A percentile compares a stretch with the other conserved stretches of the same genome.
Evolutionary conservation across 2,113 vertebrate genomes (phyloP).

Genomic region (Aleadryas rufinucha): DNA sequence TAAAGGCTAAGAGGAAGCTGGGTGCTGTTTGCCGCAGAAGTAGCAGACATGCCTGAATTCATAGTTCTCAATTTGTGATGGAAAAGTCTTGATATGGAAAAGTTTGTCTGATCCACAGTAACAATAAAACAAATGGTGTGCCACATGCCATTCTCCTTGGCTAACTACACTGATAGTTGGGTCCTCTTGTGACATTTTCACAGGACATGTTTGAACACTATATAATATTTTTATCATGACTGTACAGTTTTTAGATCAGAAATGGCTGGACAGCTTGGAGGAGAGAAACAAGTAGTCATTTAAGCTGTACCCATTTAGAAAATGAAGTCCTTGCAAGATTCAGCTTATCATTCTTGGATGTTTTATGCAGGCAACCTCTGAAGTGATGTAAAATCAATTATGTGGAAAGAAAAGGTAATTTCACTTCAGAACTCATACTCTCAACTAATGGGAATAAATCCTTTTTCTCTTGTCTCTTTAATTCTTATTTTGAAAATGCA

Average conservation of each 20-base stretch:
- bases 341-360: not conserved
- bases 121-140: not conserved
- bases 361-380: not conserved
- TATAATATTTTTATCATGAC: not conserved
- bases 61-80: not conserved
- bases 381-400: not conserved
- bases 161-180: not conserved
- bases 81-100: not conserved
- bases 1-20: not conserved
- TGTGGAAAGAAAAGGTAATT: not conserved
- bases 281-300: not conserved
- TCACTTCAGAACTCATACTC: not conserved
- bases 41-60: not conserved
- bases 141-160: not conserved
- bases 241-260: not conserved
- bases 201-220: not conserved
- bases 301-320: not conserved
- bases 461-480: not conserved
- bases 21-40: not conserved
- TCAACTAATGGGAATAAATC: not conserved
- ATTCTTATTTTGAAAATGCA: not conserved
- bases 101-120: not conserved
- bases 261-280: not conserved
- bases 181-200: not conserved
- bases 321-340: not conserved